Base-by-base conservation (phyloP, 2,797 vertebrate species). In the Champsocephalus gunnari region DNA sequence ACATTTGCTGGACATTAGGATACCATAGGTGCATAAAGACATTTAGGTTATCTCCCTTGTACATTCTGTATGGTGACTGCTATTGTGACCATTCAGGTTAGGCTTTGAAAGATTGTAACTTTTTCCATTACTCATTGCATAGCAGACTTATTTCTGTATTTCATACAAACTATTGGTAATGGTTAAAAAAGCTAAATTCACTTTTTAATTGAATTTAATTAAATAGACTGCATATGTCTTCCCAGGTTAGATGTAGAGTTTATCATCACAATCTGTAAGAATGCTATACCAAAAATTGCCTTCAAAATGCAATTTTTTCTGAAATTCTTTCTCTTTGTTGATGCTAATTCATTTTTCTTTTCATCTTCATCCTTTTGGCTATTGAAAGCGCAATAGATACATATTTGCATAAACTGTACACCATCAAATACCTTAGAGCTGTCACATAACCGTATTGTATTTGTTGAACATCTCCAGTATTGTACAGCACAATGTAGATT, bases 1-100 rank as follows among this genome's bases (percentile, higher is more conserved):
- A 43, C 79, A 70, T 84, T 81, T 73, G 78, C 85, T 87, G 92
- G 90, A 92, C 88, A 79, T 88, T 77, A 78, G 82, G 82, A 89
- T 90, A 83, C 70, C 81, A 86, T 73, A 78, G 71, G 64, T 75
- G 71, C 59, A 84, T 75, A 34, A 81, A 70, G 80, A 68, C 65
- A 54, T 55, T 77, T 76, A 21, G 58, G 55, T 67, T 61, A 53
- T 57, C 28, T 58, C 59, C 58, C 28, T 56, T 71, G 34, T 71
- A 62, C 67, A 51, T 78, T 75, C 58, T 63, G 47, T 34, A 48
- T 38, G 4, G 24, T 83, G 68, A 79, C 64, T 51, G 67, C 45
- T 3, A 53, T 38, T 34, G 34, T 72, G n/a, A 56, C 41, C 45
- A 48, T 71, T 76, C 24, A 34, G 47, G 19, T 79, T 45, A 21